Percentiles rank a stretch among this genome's conserved stretches.
These are phyloP conservation scores for Oncorhynchus masou DNA, from an alignment of 2,113 vertebrate genomes.

Conservation along the genomic window DNA sequence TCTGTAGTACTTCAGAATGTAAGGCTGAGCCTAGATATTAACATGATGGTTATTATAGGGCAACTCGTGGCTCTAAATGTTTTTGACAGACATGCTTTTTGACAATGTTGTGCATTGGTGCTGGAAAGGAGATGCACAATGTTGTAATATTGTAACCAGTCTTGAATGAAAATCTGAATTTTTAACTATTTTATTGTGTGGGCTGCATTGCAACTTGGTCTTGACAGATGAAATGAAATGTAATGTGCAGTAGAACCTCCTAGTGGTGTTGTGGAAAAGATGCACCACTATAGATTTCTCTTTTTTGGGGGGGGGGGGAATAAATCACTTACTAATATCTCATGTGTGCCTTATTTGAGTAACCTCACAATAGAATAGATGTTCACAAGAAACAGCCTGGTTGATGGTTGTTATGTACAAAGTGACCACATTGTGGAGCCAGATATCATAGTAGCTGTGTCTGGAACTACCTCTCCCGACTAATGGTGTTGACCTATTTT, in stretches of 20 bases:
- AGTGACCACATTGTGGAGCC: constrained; percentile 53
- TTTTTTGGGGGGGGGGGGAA: background rate
- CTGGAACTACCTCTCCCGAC: constrained; percentile 12
- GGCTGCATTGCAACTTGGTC: background rate
- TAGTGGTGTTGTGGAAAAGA: background rate
- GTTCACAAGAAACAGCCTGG: too few species aligned
- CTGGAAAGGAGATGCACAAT: background rate
- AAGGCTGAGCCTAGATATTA: constrained; percentile 2
- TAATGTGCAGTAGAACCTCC: background rate
- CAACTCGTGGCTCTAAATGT: background rate
- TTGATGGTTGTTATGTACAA: background rate
- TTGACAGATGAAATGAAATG: too few species aligned
- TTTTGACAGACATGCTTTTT: constrained; percentile 16
- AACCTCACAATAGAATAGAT: too few species aligned
- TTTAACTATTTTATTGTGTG: constrained; percentile 33
- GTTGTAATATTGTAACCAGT: constrained; percentile 3
- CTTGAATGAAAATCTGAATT: constrained; percentile 3
- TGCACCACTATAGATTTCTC: background rate
- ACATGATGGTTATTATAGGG: background rate
- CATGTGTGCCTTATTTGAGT: too few species aligned
- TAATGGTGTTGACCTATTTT: constrained; percentile 54
- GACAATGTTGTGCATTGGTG: constrained; percentile 32
- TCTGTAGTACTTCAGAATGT: background rate
- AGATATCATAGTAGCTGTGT: constrained; percentile 5
- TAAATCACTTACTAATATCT: too few species aligned